These are phyloP conservation scores for Corydoras sp. DNA, from an alignment of 2,113 vertebrate genomes.

Conservation along the genomic window DNA sequence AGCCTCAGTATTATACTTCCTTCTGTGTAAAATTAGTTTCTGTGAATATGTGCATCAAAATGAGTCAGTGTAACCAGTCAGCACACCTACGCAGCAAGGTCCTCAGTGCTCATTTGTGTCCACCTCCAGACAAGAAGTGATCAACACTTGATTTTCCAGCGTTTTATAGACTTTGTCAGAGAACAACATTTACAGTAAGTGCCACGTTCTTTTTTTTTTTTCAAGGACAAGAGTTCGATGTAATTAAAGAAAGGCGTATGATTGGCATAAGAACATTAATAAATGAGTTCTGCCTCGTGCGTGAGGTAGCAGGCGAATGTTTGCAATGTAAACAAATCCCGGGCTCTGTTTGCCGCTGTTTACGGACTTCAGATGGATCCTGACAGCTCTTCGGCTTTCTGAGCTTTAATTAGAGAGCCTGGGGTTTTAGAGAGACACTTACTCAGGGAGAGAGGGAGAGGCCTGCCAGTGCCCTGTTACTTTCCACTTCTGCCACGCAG, in stretches of 20 bases:
- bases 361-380: conserved; percentile 43
- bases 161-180: conserved; percentile 10
- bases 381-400: conserved; percentile 46
- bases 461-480: conserved; percentile 23
- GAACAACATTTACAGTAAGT: conserved; percentile 31
- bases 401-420: conserved; percentile 45
- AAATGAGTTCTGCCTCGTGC: conserved; percentile 46
- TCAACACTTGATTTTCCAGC: conserved; percentile 1
- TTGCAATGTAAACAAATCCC: conserved; percentile 54
- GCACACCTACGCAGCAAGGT: background rate
- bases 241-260: conserved; percentile 45
- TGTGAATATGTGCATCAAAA: too few relatives aligned
- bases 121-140: conserved; percentile 10
- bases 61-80: too few relatives aligned
- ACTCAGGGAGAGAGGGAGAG: conserved; percentile 13
- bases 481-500: conserved; percentile 2
- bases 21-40: too few relatives aligned
- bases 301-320: conserved; percentile 50
- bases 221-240: conserved; percentile 35
- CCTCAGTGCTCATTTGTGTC: conserved; percentile 6
- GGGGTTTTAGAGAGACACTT: conserved; percentile 16
- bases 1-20: too few relatives aligned
- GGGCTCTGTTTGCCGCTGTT: conserved; percentile 36
- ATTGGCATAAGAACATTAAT: conserved; percentile 51
- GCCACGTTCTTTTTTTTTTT: background rate